These are phyloP conservation scores for Erythrocercus mccallii DNA, from an alignment of 2,113 vertebrate genomes.

Conservation along the genomic window DNA sequence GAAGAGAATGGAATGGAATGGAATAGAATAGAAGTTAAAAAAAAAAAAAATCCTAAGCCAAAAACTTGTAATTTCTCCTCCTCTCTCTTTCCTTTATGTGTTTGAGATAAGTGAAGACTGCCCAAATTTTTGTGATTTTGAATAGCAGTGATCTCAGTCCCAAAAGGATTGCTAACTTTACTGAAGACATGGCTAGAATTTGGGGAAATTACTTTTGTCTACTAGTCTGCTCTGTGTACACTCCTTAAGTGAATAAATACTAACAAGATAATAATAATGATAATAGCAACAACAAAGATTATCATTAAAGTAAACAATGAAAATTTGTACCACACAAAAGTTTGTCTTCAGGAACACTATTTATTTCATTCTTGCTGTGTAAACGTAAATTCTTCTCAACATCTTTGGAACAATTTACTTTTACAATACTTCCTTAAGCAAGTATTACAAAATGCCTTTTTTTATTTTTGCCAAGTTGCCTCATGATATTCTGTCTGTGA, in stretches of 20 bases:
- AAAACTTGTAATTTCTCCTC: neutral
- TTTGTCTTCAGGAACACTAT: neutral
- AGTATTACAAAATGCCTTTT: neutral
- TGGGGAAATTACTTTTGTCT: neutral
- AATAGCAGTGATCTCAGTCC: neutral
- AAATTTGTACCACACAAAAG: neutral
- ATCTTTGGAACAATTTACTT: neutral
- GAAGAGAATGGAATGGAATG: neutral
- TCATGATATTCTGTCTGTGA: neutral
- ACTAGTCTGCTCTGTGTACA: neutral
- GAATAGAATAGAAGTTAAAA: neutral
- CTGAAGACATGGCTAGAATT: neutral
- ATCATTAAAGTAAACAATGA: neutral
- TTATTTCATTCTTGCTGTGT: neutral
- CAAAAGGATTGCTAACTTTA: neutral
- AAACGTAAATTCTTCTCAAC: neutral
- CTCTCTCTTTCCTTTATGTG: neutral
- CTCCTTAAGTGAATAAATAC: neutral
- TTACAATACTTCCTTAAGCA: neutral
- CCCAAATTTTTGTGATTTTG: neutral
- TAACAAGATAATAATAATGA: neutral
- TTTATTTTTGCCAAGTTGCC: neutral
- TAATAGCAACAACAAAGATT: neutral
- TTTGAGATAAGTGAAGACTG: neutral
- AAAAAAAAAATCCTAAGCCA: neutral